Conservation (phyloP, 2,797 vertebrate genomes). For the Amphiprion clarkii region DNA sequence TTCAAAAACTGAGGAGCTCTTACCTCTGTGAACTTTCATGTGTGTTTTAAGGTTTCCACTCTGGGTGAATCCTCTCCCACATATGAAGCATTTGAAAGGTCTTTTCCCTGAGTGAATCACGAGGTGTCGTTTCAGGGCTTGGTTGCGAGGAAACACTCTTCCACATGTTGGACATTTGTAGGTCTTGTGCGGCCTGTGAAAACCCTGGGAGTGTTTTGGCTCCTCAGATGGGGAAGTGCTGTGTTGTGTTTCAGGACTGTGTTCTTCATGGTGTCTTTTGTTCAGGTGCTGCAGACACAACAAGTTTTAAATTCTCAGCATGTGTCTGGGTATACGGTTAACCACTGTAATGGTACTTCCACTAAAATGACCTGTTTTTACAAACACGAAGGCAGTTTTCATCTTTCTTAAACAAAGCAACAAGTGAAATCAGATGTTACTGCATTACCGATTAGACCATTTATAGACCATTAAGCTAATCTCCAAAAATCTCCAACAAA, state of each 20-base stretch:
- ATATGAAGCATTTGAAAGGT: slow-evolving; percentile 65
- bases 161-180: slow-evolving; percentile 61
- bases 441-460: no score
- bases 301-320: not conserved
- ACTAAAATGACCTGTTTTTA: not conserved
- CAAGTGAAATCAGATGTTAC: no score
- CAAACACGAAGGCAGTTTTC: not conserved
- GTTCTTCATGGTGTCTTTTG: not conserved
- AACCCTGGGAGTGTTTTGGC: not conserved
- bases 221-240: not conserved
- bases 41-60: slow-evolving; percentile 67
- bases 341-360: no score
- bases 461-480: no score
- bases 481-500: no score
- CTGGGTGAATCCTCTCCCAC: slow-evolving; percentile 69
- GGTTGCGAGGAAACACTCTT: slow-evolving; percentile 44
- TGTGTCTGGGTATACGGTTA: not conserved
- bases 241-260: slow-evolving; percentile 7
- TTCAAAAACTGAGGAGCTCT: slow-evolving; percentile 5
- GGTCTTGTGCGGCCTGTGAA: slow-evolving; percentile 38
- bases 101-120: slow-evolving; percentile 65
- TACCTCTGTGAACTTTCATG: slow-evolving; percentile 71
- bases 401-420: not conserved
- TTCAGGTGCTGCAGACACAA: slow-evolving; percentile 31
- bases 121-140: slow-evolving; percentile 48